Percentiles rank a stretch among this genome's conserved stretches.
phyloP scores from a whole-genome alignment of 2,113 vertebrate genomes.

The Rattus norvegicus region GRCr8 NC_086038.1:49000001-49000500 shows the following conservation, averaged over 20 bases:
- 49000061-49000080: background rate
- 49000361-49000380: slow-evolving; percentile 82
- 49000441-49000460: slow-evolving; percentile 76
- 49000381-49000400: slow-evolving; percentile 80
- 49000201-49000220: rapidly evolving
- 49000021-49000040: background rate
- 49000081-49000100: background rate
- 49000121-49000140: background rate
- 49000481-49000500: slow-evolving; percentile 84
- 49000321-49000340: slow-evolving; percentile 80
- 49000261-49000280: background rate
- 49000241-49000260: slow-evolving; percentile 35
- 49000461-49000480: slow-evolving; percentile 86
- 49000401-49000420: slow-evolving; percentile 88
- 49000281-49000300: slow-evolving; percentile 81
- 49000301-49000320: slow-evolving; percentile 71
- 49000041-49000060: background rate
- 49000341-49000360: slow-evolving; percentile 83
- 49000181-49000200: background rate
- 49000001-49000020: background rate
- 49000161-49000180: background rate
- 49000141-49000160: background rate
- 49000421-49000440: slow-evolving; percentile 88
- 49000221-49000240: background rate
- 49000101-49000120: background rate